Conservation (phyloP, 2,797 vertebrate species). For the Helarctos malayanus region DNA sequence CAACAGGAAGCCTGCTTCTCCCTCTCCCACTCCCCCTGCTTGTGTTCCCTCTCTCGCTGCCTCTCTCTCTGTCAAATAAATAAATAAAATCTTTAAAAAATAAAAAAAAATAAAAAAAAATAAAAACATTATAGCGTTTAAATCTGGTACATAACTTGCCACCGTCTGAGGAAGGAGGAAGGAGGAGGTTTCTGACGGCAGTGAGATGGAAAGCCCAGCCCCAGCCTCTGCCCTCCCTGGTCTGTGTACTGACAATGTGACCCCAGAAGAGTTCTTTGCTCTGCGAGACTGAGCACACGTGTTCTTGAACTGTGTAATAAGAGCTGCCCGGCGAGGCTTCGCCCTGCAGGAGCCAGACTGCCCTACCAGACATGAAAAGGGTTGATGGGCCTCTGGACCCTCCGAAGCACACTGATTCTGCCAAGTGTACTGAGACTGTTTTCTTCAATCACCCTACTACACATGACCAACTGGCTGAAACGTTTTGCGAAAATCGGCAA, state of each 20-base stretch:
- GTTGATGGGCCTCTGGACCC: rapidly evolving
- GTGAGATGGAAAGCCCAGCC: not conserved
- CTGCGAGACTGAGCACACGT: rapidly evolving
- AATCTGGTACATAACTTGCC: not conserved
- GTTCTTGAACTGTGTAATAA: not conserved
- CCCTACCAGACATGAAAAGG: not conserved
- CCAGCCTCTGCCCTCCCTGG: not conserved
- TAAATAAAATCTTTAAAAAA: too few species aligned
- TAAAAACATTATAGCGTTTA: not conserved
- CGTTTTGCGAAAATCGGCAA: not conserved
- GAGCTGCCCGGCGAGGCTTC: not conserved
- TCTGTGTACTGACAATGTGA: not conserved
- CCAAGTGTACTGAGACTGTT: not conserved
- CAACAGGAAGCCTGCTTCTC: too few species aligned
- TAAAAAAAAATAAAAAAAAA: not conserved
- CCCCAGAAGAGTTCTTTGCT: too few species aligned
- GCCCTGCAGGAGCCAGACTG: not conserved
- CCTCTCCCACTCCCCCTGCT: too few species aligned
- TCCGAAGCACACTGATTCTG: not conserved
- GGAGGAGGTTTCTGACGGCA: not conserved
- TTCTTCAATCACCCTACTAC: not conserved
- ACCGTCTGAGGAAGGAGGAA: not conserved
- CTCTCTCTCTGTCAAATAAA: too few species aligned
- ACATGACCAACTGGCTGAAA: not conserved
- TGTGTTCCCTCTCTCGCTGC: too few species aligned